phyloP scores from a whole-genome alignment of 2,888 invertebrate genomes.

The Altica lythri region DNA sequence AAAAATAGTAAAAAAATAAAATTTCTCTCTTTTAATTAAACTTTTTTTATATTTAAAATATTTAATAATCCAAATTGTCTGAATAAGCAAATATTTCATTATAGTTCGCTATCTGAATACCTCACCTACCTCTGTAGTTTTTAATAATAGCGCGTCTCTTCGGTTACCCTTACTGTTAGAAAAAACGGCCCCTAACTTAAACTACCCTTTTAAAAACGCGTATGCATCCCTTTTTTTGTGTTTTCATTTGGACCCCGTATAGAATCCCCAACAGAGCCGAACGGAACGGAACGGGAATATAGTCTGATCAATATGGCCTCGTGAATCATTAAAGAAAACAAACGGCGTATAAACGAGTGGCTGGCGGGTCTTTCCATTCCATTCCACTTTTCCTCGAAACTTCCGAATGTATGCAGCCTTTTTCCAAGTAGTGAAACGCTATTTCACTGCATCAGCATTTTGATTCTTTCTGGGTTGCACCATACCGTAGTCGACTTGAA shows the following conservation, averaged over 20 bases:
- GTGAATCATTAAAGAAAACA: conserved; percentile 24
- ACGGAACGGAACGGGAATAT: no score
- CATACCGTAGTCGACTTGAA: conserved; percentile 15
- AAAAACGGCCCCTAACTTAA: neutral
- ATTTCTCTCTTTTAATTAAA: no score
- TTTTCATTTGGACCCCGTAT: neutral
- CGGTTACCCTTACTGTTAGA: no score
- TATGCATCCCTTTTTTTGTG: neutral
- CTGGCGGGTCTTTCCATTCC: neutral
- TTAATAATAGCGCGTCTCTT: no score
- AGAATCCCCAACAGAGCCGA: conserved; percentile 1
- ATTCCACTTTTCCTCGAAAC: conserved; percentile 11
- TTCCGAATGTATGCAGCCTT: conserved; percentile 16
- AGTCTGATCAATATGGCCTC: conserved; percentile 22
- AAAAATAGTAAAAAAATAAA: no score
- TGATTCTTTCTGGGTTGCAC: no score
- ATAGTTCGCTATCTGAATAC: no score
- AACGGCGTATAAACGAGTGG: conserved; percentile 1
- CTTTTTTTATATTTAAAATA: no score
- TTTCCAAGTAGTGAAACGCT: conserved; percentile 10
- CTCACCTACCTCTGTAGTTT: no score
- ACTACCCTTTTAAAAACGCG: no score
- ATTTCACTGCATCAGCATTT: conserved; percentile 5
- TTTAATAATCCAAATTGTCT: no score
- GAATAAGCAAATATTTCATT: no score